phyloP scores from a whole-genome alignment of 2,888 invertebrate species.

The Acheta domesticus region DNA sequence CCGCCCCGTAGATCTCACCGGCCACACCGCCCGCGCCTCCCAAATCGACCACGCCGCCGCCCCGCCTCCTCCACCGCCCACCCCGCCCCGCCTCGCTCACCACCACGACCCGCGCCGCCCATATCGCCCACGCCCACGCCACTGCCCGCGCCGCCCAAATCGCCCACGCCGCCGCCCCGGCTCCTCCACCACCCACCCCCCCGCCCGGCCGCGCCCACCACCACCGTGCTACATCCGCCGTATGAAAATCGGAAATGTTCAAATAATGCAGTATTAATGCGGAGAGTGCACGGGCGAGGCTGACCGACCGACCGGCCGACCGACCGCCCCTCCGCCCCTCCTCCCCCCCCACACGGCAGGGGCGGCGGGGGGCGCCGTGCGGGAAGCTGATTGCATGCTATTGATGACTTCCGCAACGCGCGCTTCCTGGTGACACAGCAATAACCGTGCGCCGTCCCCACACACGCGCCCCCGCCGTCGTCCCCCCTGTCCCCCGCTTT shows the following conservation, averaged over 20 bases:
- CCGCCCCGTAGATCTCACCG: too few species aligned
- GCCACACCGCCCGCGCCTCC: not conserved
- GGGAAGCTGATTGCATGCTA: constrained; percentile 31
- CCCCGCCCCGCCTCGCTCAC: not conserved
- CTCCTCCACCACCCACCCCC: not conserved
- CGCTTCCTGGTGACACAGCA: constrained; percentile 30
- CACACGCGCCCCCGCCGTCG: not conserved
- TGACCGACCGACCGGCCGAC: not conserved
- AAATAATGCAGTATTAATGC: constrained; percentile 35
- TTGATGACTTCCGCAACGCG: constrained; percentile 32
- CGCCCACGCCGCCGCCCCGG: not conserved
- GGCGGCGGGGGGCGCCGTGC: not conserved
- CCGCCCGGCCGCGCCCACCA: not conserved
- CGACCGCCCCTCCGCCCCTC: too few species aligned
- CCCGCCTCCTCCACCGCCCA: not conserved
- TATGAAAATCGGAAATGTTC: constrained; percentile 28
- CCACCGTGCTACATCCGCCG: not conserved
- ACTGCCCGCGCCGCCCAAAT: not conserved
- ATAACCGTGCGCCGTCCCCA: constrained; percentile 27
- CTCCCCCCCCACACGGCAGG: not conserved
- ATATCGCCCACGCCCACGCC: not conserved
- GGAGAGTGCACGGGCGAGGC: constrained; percentile 21
- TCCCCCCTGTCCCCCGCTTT: not conserved
- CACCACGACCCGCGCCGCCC: not conserved
- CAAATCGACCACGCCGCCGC: not conserved